Evolutionary conservation across 2,888 invertebrate species (phyloP).

Genomic region (Anoncus sp.): DNA sequence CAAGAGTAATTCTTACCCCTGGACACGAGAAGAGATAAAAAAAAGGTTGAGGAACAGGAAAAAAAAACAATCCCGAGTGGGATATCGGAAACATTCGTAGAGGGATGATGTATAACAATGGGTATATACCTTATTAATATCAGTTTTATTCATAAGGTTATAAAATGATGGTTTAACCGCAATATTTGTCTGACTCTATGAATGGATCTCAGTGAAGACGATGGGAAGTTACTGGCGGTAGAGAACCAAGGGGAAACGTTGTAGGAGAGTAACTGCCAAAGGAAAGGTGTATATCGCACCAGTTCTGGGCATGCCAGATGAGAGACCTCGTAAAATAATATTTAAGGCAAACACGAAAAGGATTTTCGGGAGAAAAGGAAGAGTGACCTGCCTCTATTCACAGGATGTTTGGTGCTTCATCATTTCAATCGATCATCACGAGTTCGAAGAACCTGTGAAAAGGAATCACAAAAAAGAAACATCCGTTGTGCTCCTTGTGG

Average conservation of each 20-base stretch:
- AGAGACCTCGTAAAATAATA: slow-evolving; percentile 77
- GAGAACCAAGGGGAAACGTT: neutral
- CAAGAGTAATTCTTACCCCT: slow-evolving; percentile 21
- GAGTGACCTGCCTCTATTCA: slow-evolving; percentile 56
- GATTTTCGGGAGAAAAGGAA: slow-evolving; percentile 60
- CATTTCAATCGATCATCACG: slow-evolving; percentile 21
- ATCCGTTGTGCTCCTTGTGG: neutral
- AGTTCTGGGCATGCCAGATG: slow-evolving; percentile 32
- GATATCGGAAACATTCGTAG: neutral
- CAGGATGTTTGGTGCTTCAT: slow-evolving; percentile 38
- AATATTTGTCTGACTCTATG: slow-evolving; percentile 75
- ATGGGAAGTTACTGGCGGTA: slow-evolving; percentile 41
- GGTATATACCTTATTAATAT: slow-evolving; percentile 10
- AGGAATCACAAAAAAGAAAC: slow-evolving; percentile 5
- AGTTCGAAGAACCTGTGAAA: slow-evolving; percentile 1
- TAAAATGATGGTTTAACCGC: slow-evolving; percentile 74
- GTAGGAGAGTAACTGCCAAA: slow-evolving; percentile 34
- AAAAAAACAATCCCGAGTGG: slow-evolving; percentile 36
- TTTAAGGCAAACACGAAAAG: slow-evolving; percentile 73
- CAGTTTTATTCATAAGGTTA: slow-evolving; percentile 56
- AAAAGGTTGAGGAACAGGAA: slow-evolving; percentile 28
- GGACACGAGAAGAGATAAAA: slow-evolving; percentile 1
- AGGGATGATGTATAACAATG: slow-evolving; percentile 62
- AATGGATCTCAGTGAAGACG: slow-evolving; percentile 67
- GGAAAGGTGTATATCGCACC: slow-evolving; percentile 20